Evolutionary conservation across 2,113 vertebrate genomes (phyloP).

Genomic region (Ammodytes dubius): DNA sequence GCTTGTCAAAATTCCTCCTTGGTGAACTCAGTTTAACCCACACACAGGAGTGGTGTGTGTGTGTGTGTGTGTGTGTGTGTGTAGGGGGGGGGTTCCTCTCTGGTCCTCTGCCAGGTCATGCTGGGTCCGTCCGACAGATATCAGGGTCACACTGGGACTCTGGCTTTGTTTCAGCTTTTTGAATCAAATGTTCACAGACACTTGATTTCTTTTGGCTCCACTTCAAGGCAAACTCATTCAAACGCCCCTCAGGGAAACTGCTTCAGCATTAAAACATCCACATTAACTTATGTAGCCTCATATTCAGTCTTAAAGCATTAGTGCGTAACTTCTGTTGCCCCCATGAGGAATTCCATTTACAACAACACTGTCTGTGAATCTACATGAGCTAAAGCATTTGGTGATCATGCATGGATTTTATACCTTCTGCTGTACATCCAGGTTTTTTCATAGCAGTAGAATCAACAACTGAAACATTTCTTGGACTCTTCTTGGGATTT

Average conservation of each 20-base stretch:
- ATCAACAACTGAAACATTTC: too few relatives aligned
- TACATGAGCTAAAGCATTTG: too few relatives aligned
- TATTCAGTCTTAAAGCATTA: not conserved
- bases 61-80: too few relatives aligned
- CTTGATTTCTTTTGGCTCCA: slow-evolving; percentile 67
- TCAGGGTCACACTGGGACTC: slow-evolving; percentile 35
- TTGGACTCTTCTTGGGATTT: too few relatives aligned
- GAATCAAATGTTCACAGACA: slow-evolving; percentile 33
- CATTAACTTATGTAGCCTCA: not conserved
- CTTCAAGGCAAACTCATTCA: slow-evolving; percentile 58
- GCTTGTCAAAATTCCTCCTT: slow-evolving; percentile 36
- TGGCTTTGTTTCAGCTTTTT: slow-evolving; percentile 38
- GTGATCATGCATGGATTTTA: too few relatives aligned
- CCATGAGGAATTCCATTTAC: too few relatives aligned
- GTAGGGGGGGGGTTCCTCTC: slow-evolving; percentile 20
- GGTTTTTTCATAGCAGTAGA: too few relatives aligned
- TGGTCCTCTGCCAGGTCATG: slow-evolving; percentile 44
- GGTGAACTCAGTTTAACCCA: slow-evolving; percentile 27
- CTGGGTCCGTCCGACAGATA: slow-evolving; percentile 20
- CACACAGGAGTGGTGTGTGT: not conserved
- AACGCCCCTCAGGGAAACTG: slow-evolving; percentile 14
- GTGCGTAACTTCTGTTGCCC: too few relatives aligned
- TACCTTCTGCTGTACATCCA: too few relatives aligned
- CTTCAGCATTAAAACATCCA: not conserved
- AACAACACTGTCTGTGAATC: too few relatives aligned